Evolutionary conservation across 2,113 vertebrate genomes (phyloP), one percentile per base, ranked within the genome.

Genomic region (Colaptes auratus): DNA sequence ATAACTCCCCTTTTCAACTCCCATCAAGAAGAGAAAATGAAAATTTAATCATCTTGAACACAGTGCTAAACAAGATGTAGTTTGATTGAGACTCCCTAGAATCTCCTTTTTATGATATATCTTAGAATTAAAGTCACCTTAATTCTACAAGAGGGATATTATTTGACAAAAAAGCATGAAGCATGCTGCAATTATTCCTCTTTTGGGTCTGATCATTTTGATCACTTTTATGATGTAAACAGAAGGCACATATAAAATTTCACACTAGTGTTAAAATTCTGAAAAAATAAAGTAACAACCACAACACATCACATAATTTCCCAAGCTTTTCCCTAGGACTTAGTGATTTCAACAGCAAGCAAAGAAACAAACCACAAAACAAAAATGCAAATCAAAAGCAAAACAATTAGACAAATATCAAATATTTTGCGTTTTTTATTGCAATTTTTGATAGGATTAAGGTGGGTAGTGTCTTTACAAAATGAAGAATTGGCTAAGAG

Each of bases 21-120:
- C 89, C 52, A 88, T 95, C 77, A 90, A 83, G 80, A 84, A 77
- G 14, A 93, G 83, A 88, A 94, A 93, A 92, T 94, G 66, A 61
- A 95, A 95, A 93, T 94, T 93, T 93, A 95, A 93, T 95, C 61
- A 84, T 92, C 92, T 94, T 92, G 86, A 96, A 93, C 73, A 93
- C 28, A 86, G 65, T 84, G 65, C 44, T 94, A 82, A 92, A 75
- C 61, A 93, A 86, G 77, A 86, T 63, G 9, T 75, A 33, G 24
- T 86, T 92, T 96, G 65, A 77, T 81, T 81, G 76, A 90, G 48
- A 72, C 83, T 96, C 86, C 88, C 81, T 69, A 82, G 72, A 88
- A 96, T 78, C 74, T 88, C 65, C 33, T 90, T 90, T 95, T 88
- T 90, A 92, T 92, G 80, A 86, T 88, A 72, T 82, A 77, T 93